Percentiles rank a stretch among this genome's conserved stretches.
These are phyloP conservation scores for Dyspetes luteomarginatus DNA, from an alignment of 2,888 invertebrate genomes.

Conservation along the genomic window DNA sequence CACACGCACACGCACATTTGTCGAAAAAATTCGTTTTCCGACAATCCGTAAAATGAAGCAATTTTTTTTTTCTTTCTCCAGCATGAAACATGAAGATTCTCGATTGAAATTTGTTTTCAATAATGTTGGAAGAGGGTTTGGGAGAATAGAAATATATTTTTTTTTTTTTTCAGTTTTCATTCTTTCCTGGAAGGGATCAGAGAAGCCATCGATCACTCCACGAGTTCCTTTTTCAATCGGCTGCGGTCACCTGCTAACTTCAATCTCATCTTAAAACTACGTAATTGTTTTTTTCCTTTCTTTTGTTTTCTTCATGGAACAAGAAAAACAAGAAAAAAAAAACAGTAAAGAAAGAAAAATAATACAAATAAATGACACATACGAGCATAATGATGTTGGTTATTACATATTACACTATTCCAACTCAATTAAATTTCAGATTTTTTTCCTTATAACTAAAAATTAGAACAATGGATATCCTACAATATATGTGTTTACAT, in stretches of 20 bases:
- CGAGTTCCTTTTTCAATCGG: constrained; percentile 58
- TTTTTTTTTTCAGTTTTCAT: constrained; percentile 7
- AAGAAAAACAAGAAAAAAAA: constrained; percentile 56
- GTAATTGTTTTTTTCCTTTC: constrained; percentile 16
- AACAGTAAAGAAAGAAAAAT: constrained; percentile 14
- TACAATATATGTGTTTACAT: constrained; percentile 68
- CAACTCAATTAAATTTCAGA: constrained; percentile 63
- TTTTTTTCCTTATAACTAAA: constrained; percentile 65
- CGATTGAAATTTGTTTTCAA: constrained; percentile 15
- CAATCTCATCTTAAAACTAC: constrained; percentile 49
- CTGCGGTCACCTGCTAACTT: constrained; percentile 76
- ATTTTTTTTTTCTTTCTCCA: constrained; percentile 4
- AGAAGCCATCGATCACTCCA: constrained; percentile 58
- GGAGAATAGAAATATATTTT: constrained; percentile 6
- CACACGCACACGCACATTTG: constrained; percentile 32
- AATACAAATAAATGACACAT: constrained; percentile 68
- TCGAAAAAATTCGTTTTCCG: constrained; percentile 15
- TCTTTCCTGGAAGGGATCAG: constrained; percentile 31
- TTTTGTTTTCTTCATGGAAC: constrained; percentile 39
- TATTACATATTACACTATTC: constrained; percentile 67
- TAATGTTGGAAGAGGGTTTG: neutral
- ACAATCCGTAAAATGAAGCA: too few relatives aligned
- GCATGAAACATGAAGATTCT: constrained; percentile 28
- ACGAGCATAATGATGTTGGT: constrained; percentile 66
- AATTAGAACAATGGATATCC: constrained; percentile 70